Evolutionary conservation across 2,113 vertebrate species (phyloP).

Genomic region (Mustela nigripes): DNA sequence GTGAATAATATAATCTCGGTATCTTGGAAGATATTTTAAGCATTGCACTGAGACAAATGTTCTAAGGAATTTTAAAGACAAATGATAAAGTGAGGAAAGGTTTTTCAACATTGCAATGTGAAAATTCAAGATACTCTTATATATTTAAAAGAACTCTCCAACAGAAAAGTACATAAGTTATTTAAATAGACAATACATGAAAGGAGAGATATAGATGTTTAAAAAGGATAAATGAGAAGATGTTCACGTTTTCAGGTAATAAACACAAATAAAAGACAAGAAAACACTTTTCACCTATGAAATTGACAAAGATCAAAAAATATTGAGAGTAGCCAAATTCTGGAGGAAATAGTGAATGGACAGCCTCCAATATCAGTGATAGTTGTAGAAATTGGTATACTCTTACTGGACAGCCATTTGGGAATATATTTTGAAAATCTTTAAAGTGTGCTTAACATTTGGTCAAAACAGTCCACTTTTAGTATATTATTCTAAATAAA

Average conservation of each 20-base stretch:
- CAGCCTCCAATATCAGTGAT: background rate
- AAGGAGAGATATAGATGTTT: background rate
- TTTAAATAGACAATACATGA: background rate
- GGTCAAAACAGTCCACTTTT: background rate
- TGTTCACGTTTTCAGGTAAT: background rate
- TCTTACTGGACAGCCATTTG: background rate
- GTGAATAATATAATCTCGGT: background rate
- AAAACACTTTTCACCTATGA: background rate
- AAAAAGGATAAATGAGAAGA: background rate
- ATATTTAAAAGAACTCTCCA: background rate
- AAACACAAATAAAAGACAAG: background rate
- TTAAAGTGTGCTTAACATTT: background rate
- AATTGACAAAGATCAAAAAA: background rate
- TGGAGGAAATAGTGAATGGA: background rate
- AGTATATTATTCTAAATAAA: background rate
- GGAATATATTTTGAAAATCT: background rate
- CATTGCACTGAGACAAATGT: background rate
- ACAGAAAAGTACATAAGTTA: background rate
- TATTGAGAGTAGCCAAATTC: background rate
- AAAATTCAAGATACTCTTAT: background rate
- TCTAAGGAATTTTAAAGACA: background rate
- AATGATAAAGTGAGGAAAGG: background rate
- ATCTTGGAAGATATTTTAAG: background rate
- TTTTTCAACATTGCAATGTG: background rate
- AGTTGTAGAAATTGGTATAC: background rate